Base-by-base conservation (phyloP, 2,888 invertebrate genomes). In the Nemoura dubitans region DNA sequence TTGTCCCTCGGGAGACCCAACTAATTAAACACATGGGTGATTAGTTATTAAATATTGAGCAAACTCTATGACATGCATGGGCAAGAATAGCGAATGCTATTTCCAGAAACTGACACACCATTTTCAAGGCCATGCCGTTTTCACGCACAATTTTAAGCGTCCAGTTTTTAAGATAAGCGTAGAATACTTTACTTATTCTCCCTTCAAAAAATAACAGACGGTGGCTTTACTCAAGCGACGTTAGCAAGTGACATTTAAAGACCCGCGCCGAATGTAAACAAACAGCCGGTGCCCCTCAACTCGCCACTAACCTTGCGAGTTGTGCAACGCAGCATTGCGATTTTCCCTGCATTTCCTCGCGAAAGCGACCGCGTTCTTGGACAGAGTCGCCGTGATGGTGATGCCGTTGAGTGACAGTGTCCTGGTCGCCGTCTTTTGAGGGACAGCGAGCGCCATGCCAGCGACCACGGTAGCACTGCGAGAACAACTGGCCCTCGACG, bases 321-420 rank as follows among this genome's bases (percentile, higher is more conserved):
- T 84, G 7, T 86, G 27, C 26, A 81, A 42, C 59, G 80, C 6
- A 25, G 85, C 36, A n/a, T 80, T 76, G 5, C 84, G 25, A 29
- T 76, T 77, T 28, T 86, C 81, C 36, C 87, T 29, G 28, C 80
- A 87, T 30, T 76, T 83, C 80, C 86, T 86, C 10, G 85, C 87
- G 25, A 87, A 81, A 16, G 86, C 84, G 43, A 86, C 87, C 0
- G 87, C 85, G 36, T 59, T 86, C 80, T 84, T 77, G n/a, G 87
- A 84, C 43, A 87, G 25, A 25, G 87, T 87, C 25, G 87, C 87
- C 59, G 87, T 87, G 84, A 87, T 86, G 25, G 87, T 87, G 28
- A 87, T 77, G n/a, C 87, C 87, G 81, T 87, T 87, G 21, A 87
- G 42, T 21, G 87, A 83, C 81, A 87, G 76, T 27, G 87, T 87